Base-by-base conservation (phyloP, 2,113 vertebrate species). In the Leucosticte australis region DNA sequence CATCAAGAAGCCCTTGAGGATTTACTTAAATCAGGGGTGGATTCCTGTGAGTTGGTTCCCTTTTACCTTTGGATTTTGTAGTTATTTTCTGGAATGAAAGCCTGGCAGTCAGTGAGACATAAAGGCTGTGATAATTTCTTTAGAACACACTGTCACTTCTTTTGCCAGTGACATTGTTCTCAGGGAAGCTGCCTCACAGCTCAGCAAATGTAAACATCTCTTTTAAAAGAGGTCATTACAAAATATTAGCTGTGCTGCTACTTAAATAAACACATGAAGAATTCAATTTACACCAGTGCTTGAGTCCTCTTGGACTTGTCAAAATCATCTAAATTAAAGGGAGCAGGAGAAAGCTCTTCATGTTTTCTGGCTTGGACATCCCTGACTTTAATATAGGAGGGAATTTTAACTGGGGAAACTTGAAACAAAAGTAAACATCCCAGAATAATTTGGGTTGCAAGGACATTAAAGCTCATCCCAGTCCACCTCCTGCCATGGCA, bases 261-360 rank as follows among this genome's bases (percentile, higher is more conserved):
- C 70, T 69, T 77, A 39, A 78, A 67, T 70, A 92, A 92, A 82
- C 78, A 70, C 4, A 1, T 13, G 33, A 46, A 91, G 64, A 75
- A 82, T 87, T 52, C 69, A 26, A 49, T 79, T 90, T 90, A 39
- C 39, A 37, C 37, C 62, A 24, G 65, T 47, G 65, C 82, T 90
- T 68, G 70, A 90, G 62, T 71, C 74, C 78, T 94, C 85, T 92
- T 87, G 69, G 69, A 39, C 53, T 52, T 90, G 74, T 83, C 86
- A 92, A 69, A 90, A 68, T 47, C 6, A 2, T 21, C 3, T 44
- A 7, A 71, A 64, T 90, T n/a, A 63, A 71, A 59, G 35, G 63
- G 33, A 55, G 46, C 57, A 27, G 27, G 37, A 28, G 9, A 2
- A n/a, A 67, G 30, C 77, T 21, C 10, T 52, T 13, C 0, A 0